A percentile compares a stretch with the other conserved stretches of the same genome.
Evolutionary conservation across 2,113 vertebrate species (phyloP).

Genomic region (Eurystomus gularis): DNA sequence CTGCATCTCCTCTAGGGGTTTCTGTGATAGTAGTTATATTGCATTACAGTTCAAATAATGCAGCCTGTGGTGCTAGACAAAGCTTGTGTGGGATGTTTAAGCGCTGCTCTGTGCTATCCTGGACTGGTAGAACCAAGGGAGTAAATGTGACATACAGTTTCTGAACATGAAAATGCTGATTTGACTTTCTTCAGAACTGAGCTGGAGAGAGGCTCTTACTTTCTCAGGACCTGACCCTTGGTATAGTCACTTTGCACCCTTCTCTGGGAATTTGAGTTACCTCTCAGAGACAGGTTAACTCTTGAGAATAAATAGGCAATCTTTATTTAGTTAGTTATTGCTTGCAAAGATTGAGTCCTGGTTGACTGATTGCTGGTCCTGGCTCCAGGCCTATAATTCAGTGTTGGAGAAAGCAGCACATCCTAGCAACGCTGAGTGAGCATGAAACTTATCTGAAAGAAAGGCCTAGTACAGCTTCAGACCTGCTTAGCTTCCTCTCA

Average conservation of each 20-base stretch:
- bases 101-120: neutral
- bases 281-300: neutral
- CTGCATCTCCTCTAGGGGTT: neutral
- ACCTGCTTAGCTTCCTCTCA: neutral
- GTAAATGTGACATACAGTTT: neutral
- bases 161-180: neutral
- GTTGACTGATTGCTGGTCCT: neutral
- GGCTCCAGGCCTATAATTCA: neutral
- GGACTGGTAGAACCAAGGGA: neutral
- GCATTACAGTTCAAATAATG: neutral
- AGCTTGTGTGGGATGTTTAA: neutral
- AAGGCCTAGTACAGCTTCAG: neutral
- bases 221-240: neutral
- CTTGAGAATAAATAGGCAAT: neutral
- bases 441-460: neutral
- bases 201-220: neutral
- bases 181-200: neutral
- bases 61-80: neutral
- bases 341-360: neutral
- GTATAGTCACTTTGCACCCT: neutral
- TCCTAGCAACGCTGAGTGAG: neutral
- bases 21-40: constrained; percentile 7
- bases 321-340: neutral
- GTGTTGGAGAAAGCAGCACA: neutral
- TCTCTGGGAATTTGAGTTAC: neutral